Percentiles rank a stretch among this genome's conserved stretches.
Evolutionary conservation across 2,797 vertebrate genomes (phyloP).

Genomic region (Pantherophis vulpinus): DNA sequence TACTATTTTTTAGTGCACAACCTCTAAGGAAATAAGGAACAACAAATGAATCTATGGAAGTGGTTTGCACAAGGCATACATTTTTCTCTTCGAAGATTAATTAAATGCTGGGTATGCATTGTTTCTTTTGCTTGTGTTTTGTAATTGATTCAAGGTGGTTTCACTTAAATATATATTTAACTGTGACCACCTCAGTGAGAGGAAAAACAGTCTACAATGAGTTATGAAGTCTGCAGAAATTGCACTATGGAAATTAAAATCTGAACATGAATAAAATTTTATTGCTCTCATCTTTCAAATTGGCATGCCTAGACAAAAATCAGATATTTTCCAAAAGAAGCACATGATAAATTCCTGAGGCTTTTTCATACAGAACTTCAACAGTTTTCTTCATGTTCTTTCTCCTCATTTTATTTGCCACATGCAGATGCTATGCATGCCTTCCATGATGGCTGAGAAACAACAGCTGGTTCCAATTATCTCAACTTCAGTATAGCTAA

Average conservation of each 20-base stretch:
- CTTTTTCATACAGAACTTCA: constrained; percentile 49
- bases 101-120: constrained; percentile 27
- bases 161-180: constrained; percentile 20
- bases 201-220: constrained; percentile 14
- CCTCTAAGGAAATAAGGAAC: not conserved
- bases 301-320: constrained; percentile 42
- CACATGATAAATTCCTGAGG: constrained; percentile 44
- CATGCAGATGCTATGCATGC: constrained; percentile 25
- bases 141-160: constrained; percentile 55
- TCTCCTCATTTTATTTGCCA: constrained; percentile 25
- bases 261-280: constrained; percentile 33
- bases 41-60: constrained; percentile 42
- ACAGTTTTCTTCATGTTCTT: constrained; percentile 55
- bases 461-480: constrained; percentile 82
- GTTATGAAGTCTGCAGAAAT: constrained; percentile 22
- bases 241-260: constrained; percentile 32
- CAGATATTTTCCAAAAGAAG: constrained; percentile 45
- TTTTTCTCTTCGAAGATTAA: constrained; percentile 40
- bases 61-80: constrained; percentile 40
- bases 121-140: constrained; percentile 27
- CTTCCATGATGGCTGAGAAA: constrained; percentile 63
- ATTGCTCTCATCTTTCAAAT: constrained; percentile 2
- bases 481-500: constrained; percentile 58
- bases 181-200: not conserved
- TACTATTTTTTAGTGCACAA: not conserved